Base-by-base conservation (phyloP, 2,888 invertebrate species). In the Polia nebulosa region DNA sequence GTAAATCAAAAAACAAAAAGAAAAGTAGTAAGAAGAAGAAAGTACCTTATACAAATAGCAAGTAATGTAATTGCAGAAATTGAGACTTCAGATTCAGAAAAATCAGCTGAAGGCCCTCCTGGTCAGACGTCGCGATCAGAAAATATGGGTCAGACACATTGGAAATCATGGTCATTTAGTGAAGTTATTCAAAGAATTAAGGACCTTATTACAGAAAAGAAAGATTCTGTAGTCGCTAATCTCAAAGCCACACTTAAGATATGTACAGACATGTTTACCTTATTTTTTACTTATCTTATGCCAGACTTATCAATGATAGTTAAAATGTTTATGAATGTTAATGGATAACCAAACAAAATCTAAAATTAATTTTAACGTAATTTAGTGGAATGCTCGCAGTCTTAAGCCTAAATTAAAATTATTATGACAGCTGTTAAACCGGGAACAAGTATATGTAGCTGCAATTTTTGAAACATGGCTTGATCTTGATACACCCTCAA, bases 231-330 rank as follows among this genome's bases (percentile, higher is more conserved):
- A 52, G 29, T 52, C 5, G 13, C 20, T 20, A 52, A 7, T 1
- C 20, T 32, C 13, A 52, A 52, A 52, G 8, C 29, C n/a, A 32
- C 20, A 13, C 32, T 52, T 52, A 32, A 13, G 20, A 20, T 20
- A 3, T 8, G 20, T 20, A 44, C 20, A 20, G 11, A 44, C 20
- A 22, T 3, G 45, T 22, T 22, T 22, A 45, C 45, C 20, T 52
- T n/a, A 13, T 20, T 52, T 29, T 11, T 51, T 32, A 32, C 13
- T 32, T 20, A 52, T 1, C 52, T 32, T n/a, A 13, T 32, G 34
- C 29, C 52, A 32, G 20, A 20, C 20, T 29, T 17, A 75, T 58
- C 39, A 7, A n/a, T 8, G n/a, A 41, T n/a, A n/a, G n/a, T 41
- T 41, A 5, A 41, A 41, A 41, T 41, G n/a, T n/a, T 41, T 6